phyloP scores from a whole-genome alignment of 2,113 vertebrate species.

The Peromyscus californicus region DNA sequence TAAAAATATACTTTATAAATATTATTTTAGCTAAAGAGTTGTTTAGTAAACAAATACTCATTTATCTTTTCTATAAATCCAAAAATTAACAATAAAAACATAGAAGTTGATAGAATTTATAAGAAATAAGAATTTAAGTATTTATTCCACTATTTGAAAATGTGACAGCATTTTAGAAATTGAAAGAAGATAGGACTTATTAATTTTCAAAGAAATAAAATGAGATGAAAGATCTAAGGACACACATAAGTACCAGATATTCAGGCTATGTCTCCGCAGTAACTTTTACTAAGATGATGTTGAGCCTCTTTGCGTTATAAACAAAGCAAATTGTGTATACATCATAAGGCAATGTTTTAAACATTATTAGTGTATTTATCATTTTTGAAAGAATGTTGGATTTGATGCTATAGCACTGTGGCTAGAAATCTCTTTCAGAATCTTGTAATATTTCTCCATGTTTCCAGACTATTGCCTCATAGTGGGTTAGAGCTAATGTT shows the following conservation, averaged over 20 bases:
- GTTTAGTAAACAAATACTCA: background rate
- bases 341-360: background rate
- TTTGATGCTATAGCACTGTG: too few species aligned
- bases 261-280: background rate
- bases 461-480: background rate
- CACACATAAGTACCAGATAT: background rate
- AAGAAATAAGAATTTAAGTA: background rate
- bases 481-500: background rate
- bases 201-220: conserved; percentile 17
- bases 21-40: background rate
- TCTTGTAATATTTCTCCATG: background rate
- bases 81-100: background rate
- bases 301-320: background rate
- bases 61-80: background rate
- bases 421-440: background rate
- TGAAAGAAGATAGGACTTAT: background rate
- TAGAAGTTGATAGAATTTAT: background rate
- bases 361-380: background rate
- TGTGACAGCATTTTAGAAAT: background rate
- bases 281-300: background rate
- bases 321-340: background rate
- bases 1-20: background rate
- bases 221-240: background rate
- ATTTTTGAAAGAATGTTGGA: background rate
- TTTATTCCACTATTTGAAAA: background rate